Percentiles rank a stretch among this genome's conserved stretches.
These are phyloP conservation scores for Drosophila austrosaltans DNA, from an alignment of 2,888 invertebrate species.

Conservation along the genomic window DNA sequence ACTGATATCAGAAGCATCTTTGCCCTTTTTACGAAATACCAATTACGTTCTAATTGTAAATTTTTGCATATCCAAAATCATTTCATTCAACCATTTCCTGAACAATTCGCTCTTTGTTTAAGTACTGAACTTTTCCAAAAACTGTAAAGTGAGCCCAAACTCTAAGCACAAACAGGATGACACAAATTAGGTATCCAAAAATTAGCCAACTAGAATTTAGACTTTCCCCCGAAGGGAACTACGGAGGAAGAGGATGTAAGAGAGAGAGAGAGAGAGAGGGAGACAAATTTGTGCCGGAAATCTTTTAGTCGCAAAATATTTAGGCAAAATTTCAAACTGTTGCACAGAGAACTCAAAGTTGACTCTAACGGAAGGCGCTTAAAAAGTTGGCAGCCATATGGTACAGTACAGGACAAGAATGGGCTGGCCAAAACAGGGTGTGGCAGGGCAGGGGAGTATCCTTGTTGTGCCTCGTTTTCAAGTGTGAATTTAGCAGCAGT, in stretches of 20 bases:
- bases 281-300: slow-evolving; percentile 60
- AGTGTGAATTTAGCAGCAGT: slow-evolving; percentile 57
- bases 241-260: slow-evolving; percentile 10
- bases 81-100: slow-evolving; percentile 5
- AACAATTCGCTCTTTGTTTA: slow-evolving; percentile 17
- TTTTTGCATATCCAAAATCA: not conserved
- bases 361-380: slow-evolving; percentile 41
- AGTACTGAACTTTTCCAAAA: slow-evolving; percentile 3
- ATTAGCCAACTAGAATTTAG: slow-evolving; percentile 59
- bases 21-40: not conserved
- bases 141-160: slow-evolving; percentile 32
- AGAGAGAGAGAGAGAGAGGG: slow-evolving; percentile 18
- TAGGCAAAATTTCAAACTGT: slow-evolving; percentile 67
- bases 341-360: slow-evolving; percentile 40
- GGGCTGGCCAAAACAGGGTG: not conserved
- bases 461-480: slow-evolving; percentile 22
- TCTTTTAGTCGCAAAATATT: slow-evolving; percentile 72
- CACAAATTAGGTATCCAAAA: slow-evolving; percentile 64
- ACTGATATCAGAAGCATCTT: not conserved
- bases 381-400: slow-evolving; percentile 60
- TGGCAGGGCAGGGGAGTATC: not conserved
- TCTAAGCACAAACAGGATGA: slow-evolving; percentile 67
- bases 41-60: not conserved
- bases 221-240: slow-evolving; percentile 17
- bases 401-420: slow-evolving; percentile 19